phyloP scores from a whole-genome alignment of 2,888 invertebrate species.

The Cynaeus angustus region DNA sequence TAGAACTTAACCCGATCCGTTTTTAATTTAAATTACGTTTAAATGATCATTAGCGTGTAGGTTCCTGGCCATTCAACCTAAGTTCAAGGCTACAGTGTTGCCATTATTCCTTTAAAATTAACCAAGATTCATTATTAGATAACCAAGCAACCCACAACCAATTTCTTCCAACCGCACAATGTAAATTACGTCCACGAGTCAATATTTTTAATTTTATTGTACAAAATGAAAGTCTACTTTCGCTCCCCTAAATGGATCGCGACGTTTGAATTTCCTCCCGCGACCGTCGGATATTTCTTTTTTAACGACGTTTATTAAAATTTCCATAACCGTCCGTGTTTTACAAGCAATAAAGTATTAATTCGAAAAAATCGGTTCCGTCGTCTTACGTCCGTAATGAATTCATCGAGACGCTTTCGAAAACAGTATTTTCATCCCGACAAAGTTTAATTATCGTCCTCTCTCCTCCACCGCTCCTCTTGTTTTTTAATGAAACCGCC shows the following conservation, averaged over 20 bases:
- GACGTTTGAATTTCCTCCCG: not conserved
- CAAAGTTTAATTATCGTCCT: conserved; percentile 24
- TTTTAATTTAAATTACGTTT: no score
- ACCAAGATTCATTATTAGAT: no score
- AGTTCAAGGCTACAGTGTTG: no score
- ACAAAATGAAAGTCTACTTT: no score
- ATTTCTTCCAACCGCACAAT: no score
- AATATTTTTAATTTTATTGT: no score
- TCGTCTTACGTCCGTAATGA: conserved; percentile 10
- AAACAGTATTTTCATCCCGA: conserved; percentile 21
- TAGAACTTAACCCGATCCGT: no score
- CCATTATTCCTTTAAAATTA: no score
- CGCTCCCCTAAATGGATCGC: not conserved
- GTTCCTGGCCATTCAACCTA: no score
- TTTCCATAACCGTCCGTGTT: conserved; percentile 20
- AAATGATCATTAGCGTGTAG: no score
- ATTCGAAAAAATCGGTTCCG: conserved; percentile 14
- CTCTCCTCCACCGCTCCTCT: not conserved
- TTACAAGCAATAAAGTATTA: conserved; percentile 29
- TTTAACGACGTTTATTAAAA: conserved; percentile 16
- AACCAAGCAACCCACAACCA: no score
- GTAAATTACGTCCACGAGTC: no score
- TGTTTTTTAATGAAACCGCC: conserved; percentile 16
- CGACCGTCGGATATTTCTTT: conserved; percentile 10
- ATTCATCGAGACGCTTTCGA: conserved; percentile 24